Conservation (phyloP, 2,888 invertebrate species). For the Drosophila subsilvestris region DNA sequence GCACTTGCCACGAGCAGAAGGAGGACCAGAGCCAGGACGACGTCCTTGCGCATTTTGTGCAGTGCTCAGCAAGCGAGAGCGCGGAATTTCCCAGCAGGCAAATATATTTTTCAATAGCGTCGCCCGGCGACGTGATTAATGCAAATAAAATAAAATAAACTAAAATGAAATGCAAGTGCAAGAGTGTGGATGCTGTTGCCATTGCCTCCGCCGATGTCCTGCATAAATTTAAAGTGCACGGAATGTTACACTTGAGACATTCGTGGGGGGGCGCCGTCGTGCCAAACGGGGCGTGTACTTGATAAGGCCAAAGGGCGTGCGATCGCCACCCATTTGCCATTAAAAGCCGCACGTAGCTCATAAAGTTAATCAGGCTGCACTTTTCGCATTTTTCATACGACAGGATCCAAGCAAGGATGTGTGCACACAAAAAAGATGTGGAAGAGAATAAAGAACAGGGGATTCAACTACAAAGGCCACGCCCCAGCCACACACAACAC, state of each 20-base stretch:
- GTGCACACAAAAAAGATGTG: neutral
- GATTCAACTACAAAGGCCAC: constrained; percentile 46
- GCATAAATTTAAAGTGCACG: constrained; percentile 73
- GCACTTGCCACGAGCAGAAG: constrained; percentile 62
- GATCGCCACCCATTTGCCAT: constrained; percentile 50
- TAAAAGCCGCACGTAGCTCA: constrained; percentile 75
- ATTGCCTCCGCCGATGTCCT: constrained; percentile 32
- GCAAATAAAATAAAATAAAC: constrained; percentile 78
- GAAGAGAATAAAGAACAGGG: constrained; percentile 8
- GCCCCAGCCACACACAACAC: neutral
- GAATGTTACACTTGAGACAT: constrained; percentile 75
- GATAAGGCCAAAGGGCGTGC: constrained; percentile 59
- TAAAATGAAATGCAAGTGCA: constrained; percentile 3
- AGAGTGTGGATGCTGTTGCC: neutral
- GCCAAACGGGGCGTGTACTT: constrained; percentile 63
- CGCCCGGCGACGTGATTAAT: constrained; percentile 77
- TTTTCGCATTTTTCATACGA: constrained; percentile 36
- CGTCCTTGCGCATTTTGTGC: constrained; percentile 61
- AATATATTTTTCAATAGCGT: constrained; percentile 80
- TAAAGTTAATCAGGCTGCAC: constrained; percentile 75
- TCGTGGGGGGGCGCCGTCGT: neutral
- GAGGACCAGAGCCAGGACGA: constrained; percentile 13
- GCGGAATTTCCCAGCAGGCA: constrained; percentile 78
- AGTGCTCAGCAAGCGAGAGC: constrained; percentile 43
- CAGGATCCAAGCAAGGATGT: constrained; percentile 5